Percentiles rank a stretch among this genome's conserved stretches.
phyloP scores from a whole-genome alignment of 2,888 invertebrate species.

The Epinotia demarniana region DNA sequence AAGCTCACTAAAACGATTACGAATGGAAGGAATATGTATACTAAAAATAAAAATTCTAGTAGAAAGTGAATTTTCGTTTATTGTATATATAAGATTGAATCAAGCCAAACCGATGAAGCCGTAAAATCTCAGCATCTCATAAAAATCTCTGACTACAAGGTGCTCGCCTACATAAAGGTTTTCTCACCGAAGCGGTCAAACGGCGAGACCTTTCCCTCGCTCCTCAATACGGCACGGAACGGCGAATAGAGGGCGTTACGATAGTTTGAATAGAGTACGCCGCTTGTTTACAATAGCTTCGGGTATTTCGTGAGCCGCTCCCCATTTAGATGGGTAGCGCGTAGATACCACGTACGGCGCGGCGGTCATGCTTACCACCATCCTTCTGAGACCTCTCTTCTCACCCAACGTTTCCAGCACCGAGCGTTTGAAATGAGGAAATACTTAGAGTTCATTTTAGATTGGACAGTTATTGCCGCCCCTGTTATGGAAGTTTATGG shows the following conservation, averaged over 20 bases:
- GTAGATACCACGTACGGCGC: slow-evolving; percentile 72
- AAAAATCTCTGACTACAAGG: slow-evolving; percentile 58
- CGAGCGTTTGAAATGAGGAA: slow-evolving; percentile 49
- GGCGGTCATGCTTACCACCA: slow-evolving; percentile 68
- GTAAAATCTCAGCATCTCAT: slow-evolving; percentile 58
- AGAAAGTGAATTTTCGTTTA: slow-evolving; percentile 29
- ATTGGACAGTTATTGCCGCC: slow-evolving; percentile 66
- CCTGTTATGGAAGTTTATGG: slow-evolving; percentile 78
- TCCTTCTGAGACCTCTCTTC: slow-evolving; percentile 59
- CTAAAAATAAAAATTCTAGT: not conserved
- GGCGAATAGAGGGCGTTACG: slow-evolving; percentile 73
- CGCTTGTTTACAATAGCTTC: slow-evolving; percentile 82
- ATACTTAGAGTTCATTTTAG: slow-evolving; percentile 62
- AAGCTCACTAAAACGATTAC: not conserved
- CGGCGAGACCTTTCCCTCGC: slow-evolving; percentile 68
- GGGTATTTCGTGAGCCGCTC: slow-evolving; percentile 80
- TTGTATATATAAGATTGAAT: slow-evolving; percentile 32
- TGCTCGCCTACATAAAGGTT: slow-evolving; percentile 61
- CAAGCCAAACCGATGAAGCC: slow-evolving; percentile 52
- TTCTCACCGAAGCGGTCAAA: slow-evolving; percentile 60
- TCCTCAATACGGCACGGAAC: slow-evolving; percentile 71
- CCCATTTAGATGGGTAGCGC: slow-evolving; percentile 79
- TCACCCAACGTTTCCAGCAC: slow-evolving; percentile 49
- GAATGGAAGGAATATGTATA: not conserved
- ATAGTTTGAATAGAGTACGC: slow-evolving; percentile 79